A percentile compares a stretch with the other conserved stretches of the same genome.
These are phyloP conservation scores for Synanthedon tipuliformis DNA, from an alignment of 2,888 invertebrate species.

Conservation along the genomic window DNA sequence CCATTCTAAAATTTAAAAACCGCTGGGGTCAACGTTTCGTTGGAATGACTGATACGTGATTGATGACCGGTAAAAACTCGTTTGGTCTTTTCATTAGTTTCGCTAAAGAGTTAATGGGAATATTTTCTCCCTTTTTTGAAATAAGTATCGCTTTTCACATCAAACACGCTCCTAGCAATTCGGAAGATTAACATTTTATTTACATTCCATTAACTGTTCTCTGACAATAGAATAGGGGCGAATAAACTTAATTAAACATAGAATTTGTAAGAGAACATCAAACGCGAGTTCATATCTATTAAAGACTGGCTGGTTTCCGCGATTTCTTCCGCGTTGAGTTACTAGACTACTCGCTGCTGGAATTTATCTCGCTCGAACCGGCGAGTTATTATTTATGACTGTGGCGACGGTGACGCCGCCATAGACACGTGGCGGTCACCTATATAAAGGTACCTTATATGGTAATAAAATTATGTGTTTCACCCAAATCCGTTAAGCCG, in stretches of 20 bases:
- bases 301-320: no score
- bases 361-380: no score
- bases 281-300: background rate
- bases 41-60: background rate
- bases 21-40: background rate
- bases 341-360: no score
- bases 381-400: no score
- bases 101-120: background rate
- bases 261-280: background rate
- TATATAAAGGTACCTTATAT: no score
- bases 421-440: no score
- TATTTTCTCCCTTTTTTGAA: background rate
- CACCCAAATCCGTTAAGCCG: no score
- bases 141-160: background rate
- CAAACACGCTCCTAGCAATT: background rate
- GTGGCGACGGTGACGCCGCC: no score
- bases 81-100: background rate
- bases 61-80: background rate
- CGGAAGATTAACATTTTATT: background rate
- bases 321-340: no score
- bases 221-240: background rate
- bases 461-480: no score
- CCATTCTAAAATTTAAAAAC: background rate
- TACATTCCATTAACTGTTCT: background rate
- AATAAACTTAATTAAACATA: background rate